Base-by-base conservation (phyloP, 35 echinoderm and acorn worm genomes). In the Apostichopus parvimensis region DNA sequence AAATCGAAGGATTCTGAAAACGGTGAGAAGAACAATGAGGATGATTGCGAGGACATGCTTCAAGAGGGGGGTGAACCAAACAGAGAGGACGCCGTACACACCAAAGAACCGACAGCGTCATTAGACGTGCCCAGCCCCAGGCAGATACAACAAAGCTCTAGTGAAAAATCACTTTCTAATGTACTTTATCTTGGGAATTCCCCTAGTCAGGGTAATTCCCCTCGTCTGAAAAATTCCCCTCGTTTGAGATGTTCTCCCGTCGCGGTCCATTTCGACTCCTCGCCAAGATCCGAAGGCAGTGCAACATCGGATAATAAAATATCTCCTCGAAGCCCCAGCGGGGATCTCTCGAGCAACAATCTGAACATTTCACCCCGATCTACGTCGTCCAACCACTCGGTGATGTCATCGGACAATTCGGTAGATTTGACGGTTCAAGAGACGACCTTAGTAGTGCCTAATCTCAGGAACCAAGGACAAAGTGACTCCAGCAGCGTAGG, bases 1-100 rank as follows among this genome's bases (percentile, higher is more conserved):
- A 91, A 79, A 91, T 79, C 77, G 5, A 91, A 91, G 79, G 89
- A 91, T 22, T 68, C 60, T 88, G 86, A 68, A 52, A 75, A 88
- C 73, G 68, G 23, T 66, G 86, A 88, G 20, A 88, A 17, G 52
- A 73, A 72, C 61, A 87, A 57, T 87, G 24, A 52, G 17, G 77
- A 73, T 53, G 62, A 92, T 78, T 90, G 79, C 54, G 18, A 92
- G 87, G 87, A 79, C 25, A 77, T 85, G 80, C 18, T 94, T 52
- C 17, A 86, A 52, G 90, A 94, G 90, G 28, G 80, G 73, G 8
- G 86, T 75, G 56, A 23, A 57, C 56, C 86, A 91, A 54, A 25
- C 15, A 61, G 82, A 10, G 26, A 77, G 22, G 82, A 71, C 1
- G 60, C 77, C 23, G 68, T 64, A 24, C n/a, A 13, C 11, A 70